Percentiles rank a stretch among this genome's conserved stretches.
These are phyloP conservation scores for Diachrysia chrysitis DNA, from an alignment of 2,888 invertebrate genomes.

Conservation along the genomic window DNA sequence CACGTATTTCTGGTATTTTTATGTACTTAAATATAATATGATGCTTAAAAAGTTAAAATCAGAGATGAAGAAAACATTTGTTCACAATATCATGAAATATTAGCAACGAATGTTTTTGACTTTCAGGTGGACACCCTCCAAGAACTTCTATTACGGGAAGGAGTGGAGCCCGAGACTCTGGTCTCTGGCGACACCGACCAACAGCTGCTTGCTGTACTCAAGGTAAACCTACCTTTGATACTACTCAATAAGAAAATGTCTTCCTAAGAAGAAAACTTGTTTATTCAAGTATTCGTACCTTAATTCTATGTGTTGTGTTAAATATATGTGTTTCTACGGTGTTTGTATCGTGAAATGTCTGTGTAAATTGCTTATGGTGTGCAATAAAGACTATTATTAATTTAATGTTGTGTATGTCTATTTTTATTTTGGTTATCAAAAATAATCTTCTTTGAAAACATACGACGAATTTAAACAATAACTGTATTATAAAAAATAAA, in stretches of 20 bases:
- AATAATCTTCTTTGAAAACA: too few relatives aligned
- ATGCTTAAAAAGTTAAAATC: too few relatives aligned
- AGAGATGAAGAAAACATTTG: too few relatives aligned
- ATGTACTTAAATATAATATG: too few relatives aligned
- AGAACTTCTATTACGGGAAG: slow-evolving; percentile 92
- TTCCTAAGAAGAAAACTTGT: neutral
- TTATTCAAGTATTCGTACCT: neutral
- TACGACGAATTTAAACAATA: too few relatives aligned
- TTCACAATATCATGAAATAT: neutral
- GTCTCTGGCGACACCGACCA: slow-evolving; percentile 93
- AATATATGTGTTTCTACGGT: too few relatives aligned
- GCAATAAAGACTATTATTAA: neutral
- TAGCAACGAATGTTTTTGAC: neutral
- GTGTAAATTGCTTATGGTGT: neutral
- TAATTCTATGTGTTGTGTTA: neutral
- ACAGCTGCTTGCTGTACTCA: slow-evolving; percentile 95
- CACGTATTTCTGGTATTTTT: too few relatives aligned
- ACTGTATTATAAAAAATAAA: too few relatives aligned
- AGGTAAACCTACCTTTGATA: slow-evolving; percentile 81
- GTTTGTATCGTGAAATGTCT: neutral
- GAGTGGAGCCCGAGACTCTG: slow-evolving; percentile 91
- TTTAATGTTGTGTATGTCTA: neutral
- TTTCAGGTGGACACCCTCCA: slow-evolving; percentile 94
- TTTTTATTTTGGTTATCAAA: neutral
- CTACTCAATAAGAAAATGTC: neutral